Percentiles rank a stretch among this genome's conserved stretches.
Conservation (phyloP, 2,113 vertebrate species). For the Blennius ocellaris region DNA sequence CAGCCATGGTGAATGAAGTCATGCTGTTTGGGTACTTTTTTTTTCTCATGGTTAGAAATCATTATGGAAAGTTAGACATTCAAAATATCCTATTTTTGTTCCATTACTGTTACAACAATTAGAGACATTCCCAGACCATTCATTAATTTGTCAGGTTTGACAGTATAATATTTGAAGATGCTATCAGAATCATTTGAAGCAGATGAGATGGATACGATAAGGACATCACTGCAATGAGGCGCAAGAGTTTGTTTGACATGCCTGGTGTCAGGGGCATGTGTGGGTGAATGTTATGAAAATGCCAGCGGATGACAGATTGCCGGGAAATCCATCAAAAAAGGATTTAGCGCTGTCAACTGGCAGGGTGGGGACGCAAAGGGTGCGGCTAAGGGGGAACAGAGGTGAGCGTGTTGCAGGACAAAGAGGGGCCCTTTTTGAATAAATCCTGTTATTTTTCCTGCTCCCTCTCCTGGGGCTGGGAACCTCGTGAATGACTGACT, state of each 20-base stretch:
- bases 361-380: slow-evolving; percentile 60
- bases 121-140: slow-evolving; percentile 56
- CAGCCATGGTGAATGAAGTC: slow-evolving; percentile 67
- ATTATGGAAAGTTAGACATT: slow-evolving; percentile 78
- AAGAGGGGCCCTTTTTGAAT: slow-evolving; percentile 49
- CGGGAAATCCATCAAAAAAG: slow-evolving; percentile 83
- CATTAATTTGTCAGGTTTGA: slow-evolving; percentile 59
- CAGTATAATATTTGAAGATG: not conserved
- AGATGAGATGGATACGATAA: slow-evolving; percentile 16
- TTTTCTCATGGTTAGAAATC: slow-evolving; percentile 53
- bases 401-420: slow-evolving; percentile 67
- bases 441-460: slow-evolving; percentile 73
- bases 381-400: slow-evolving; percentile 41
- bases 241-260: slow-evolving; percentile 13
- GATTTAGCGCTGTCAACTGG: slow-evolving; percentile 74
- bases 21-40: slow-evolving; percentile 53
- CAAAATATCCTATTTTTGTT: slow-evolving; percentile 76
- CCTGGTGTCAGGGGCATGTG: slow-evolving; percentile 17
- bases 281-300: slow-evolving; percentile 25
- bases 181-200: slow-evolving; percentile 17
- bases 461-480: slow-evolving; percentile 60
- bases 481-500: slow-evolving; percentile 58
- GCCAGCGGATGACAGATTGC: slow-evolving; percentile 45
- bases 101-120: slow-evolving; percentile 74
- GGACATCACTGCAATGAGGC: not conserved